These are phyloP conservation scores for Cryptotis parvus DNA, from an alignment of 2,113 vertebrate species.

Conservation along the genomic window DNA sequence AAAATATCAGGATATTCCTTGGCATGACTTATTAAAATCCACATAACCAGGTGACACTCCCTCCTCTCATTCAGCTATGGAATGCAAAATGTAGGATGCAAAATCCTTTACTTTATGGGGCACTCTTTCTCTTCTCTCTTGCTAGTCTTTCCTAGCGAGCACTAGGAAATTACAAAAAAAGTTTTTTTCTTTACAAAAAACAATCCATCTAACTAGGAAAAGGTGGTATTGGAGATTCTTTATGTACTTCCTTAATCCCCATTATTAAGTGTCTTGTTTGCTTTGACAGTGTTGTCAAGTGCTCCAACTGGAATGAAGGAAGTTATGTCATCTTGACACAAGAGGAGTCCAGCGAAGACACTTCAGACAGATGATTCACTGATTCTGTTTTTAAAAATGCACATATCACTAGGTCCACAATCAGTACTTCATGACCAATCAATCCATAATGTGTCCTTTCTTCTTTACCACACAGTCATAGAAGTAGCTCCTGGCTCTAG, in stretches of 20 bases:
- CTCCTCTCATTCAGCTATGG: too few relatives aligned
- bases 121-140: too few relatives aligned
- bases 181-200: too few relatives aligned
- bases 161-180: too few relatives aligned
- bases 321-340: slow-evolving; percentile 80
- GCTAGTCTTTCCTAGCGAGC: too few relatives aligned
- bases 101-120: too few relatives aligned
- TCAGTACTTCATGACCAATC: neutral
- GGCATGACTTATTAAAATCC: neutral
- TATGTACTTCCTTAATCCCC: neutral
- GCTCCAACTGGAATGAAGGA: slow-evolving; percentile 74
- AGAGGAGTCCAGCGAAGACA: slow-evolving; percentile 82
- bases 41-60: too few relatives aligned
- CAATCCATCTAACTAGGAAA: neutral
- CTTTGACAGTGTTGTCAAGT: slow-evolving; percentile 71
- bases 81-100: too few relatives aligned
- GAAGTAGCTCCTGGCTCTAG: neutral
- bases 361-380: slow-evolving; percentile 66
- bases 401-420: too few relatives aligned
- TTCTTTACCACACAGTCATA: neutral
- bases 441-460: neutral
- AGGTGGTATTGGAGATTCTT: neutral
- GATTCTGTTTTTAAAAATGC: too few relatives aligned
- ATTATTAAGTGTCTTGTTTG: neutral
- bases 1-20: neutral